Evolutionary conservation across 1,140 invertebrate genomes (phyloP).

Genomic region (Palaemon carinicauda): DNA sequence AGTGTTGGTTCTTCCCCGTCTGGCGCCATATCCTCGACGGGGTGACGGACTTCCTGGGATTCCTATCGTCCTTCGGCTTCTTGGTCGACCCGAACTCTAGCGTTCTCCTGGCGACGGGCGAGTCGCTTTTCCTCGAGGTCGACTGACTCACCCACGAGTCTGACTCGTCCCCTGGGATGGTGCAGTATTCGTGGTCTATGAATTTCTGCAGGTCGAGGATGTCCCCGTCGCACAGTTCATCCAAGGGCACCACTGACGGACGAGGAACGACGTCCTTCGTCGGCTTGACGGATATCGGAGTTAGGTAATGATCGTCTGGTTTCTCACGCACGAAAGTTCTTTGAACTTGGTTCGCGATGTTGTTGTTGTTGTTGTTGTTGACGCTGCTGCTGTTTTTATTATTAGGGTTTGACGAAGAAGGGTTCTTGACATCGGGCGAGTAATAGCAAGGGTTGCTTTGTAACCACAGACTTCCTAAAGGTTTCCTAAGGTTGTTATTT

Average conservation of each 20-base stretch:
- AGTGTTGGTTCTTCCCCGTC: constrained; percentile 38
- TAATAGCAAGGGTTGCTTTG: constrained; percentile 58
- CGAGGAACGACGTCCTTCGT: not conserved
- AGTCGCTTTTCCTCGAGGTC: constrained; percentile 42
- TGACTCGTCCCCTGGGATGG: constrained; percentile 58
- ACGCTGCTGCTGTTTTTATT: too few relatives aligned
- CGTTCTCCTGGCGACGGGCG: constrained; percentile 45
- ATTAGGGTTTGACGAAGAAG: too few relatives aligned
- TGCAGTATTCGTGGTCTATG: constrained; percentile 59
- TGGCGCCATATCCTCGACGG: constrained; percentile 51
- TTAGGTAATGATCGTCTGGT: constrained; percentile 23
- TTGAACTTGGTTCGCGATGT: not conserved
- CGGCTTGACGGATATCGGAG: constrained; percentile 25
- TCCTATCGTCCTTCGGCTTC: not conserved
- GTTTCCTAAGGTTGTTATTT: constrained; percentile 21
- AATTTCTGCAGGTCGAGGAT: constrained; percentile 50
- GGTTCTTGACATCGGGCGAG: constrained; percentile 38
- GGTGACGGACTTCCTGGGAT: not conserved
- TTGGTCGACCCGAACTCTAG: constrained; percentile 24
- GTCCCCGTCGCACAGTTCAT: not conserved
- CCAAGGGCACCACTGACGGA: not conserved
- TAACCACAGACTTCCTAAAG: constrained; percentile 23
- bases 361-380: too few relatives aligned
- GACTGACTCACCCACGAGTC: constrained; percentile 59
- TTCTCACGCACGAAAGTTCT: not conserved